A percentile compares a stretch with the other conserved stretches of the same genome.
These are phyloP conservation scores for Deroplatys truncata DNA, from an alignment of 2,888 invertebrate species.

Conservation along the genomic window DNA sequence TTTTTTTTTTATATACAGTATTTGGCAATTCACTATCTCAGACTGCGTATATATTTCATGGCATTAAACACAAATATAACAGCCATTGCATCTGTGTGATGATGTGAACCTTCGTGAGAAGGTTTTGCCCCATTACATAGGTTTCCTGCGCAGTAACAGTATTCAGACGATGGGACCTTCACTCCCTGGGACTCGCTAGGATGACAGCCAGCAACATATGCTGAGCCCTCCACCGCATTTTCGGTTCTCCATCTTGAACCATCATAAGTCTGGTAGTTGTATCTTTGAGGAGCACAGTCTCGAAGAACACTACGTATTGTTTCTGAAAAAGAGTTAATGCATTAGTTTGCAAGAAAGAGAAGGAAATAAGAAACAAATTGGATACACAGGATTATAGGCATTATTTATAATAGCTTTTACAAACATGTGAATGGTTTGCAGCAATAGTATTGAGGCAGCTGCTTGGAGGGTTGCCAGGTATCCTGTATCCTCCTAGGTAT, in stretches of 20 bases:
- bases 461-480: no score
- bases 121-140: conserved; percentile 63
- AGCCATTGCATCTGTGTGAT: conserved; percentile 56
- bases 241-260: conserved; percentile 61
- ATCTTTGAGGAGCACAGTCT: conserved; percentile 72
- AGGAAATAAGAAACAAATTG: background rate
- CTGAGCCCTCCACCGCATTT: conserved; percentile 59
- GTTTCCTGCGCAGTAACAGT: conserved; percentile 72
- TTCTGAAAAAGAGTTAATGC: conserved; percentile 46
- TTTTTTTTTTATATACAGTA: background rate
- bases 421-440: no score
- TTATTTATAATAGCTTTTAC: no score
- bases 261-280: conserved; percentile 58
- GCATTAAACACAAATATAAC: conserved; percentile 59
- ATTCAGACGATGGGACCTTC: conserved; percentile 49
- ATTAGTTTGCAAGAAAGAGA: background rate
- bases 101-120: conserved; percentile 35
- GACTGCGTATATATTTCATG: conserved; percentile 56
- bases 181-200: conserved; percentile 52
- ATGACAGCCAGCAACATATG: conserved; percentile 68
- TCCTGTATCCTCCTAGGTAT: no score
- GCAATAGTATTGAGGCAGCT: no score
- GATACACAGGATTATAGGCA: no score
- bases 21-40: conserved; percentile 27
- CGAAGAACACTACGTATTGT: conserved; percentile 58